Conservation (phyloP, 2,888 invertebrate species). For the Melitaea athalia region DNA sequence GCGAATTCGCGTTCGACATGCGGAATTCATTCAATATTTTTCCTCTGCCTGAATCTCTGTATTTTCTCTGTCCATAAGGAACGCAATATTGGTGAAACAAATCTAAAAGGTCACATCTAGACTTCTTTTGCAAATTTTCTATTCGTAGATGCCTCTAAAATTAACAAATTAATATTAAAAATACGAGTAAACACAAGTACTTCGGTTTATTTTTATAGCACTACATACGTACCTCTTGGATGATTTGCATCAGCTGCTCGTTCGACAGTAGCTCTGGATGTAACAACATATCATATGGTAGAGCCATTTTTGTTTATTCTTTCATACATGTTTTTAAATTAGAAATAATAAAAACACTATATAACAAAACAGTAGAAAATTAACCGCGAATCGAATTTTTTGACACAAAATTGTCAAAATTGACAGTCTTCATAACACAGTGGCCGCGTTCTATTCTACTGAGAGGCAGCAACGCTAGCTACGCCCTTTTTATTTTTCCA, state of each 20-base stretch:
- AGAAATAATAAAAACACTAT: neutral
- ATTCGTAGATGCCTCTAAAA: slow-evolving; percentile 69
- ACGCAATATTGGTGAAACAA: slow-evolving; percentile 73
- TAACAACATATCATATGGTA: slow-evolving; percentile 69
- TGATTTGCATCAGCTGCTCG: slow-evolving; percentile 65
- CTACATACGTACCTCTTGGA: slow-evolving; percentile 61
- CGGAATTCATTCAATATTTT: slow-evolving; percentile 66
- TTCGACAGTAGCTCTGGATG: slow-evolving; percentile 74
- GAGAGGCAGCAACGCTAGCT: too few relatives aligned
- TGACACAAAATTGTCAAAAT: neutral
- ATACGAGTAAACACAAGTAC: neutral
- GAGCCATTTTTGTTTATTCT: slow-evolving; percentile 52
- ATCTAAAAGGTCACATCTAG: slow-evolving; percentile 65
- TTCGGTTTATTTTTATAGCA: neutral
- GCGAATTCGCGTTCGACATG: slow-evolving; percentile 54
- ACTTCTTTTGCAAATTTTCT: slow-evolving; percentile 57
- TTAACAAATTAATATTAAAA: slow-evolving; percentile 27
- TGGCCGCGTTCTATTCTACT: too few relatives aligned
- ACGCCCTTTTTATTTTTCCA: too few relatives aligned
- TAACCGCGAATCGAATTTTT: neutral
- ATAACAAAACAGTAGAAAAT: neutral
- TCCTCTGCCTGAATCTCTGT: slow-evolving; percentile 69
- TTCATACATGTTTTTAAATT: slow-evolving; percentile 5
- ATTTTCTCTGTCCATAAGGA: slow-evolving; percentile 73
- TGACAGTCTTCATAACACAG: too few relatives aligned